Percentiles rank a stretch among this genome's conserved stretches.
These are phyloP conservation scores for Arctopsyche grandis DNA, from an alignment of 1,140 invertebrate genomes.

Conservation along the genomic window DNA sequence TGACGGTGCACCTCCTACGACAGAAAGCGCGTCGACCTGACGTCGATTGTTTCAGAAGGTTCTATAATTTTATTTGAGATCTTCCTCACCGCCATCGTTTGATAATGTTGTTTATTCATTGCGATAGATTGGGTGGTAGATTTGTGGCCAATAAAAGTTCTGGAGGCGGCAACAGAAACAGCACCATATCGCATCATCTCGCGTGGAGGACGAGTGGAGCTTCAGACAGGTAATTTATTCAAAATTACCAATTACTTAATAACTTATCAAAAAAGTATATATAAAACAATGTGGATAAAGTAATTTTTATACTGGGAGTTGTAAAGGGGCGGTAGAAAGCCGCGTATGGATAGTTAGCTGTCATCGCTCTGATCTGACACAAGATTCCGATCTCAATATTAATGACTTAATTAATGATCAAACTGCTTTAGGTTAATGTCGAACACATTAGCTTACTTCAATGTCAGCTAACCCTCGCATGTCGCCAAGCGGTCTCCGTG, in stretches of 20 bases:
- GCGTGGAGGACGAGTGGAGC: conserved; percentile 50
- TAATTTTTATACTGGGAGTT: no score
- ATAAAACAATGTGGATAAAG: no score
- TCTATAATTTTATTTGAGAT: neutral
- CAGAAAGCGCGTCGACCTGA: conserved; percentile 77
- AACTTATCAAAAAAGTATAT: neutral
- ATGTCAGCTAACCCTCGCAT: no score
- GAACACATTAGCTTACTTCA: no score
- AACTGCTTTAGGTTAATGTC: no score
- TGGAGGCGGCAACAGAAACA: conserved; percentile 8
- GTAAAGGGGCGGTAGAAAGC: no score
- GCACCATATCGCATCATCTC: conserved; percentile 50
- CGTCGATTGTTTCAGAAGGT: conserved; percentile 62
- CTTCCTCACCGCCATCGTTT: neutral
- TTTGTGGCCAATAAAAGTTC: conserved; percentile 32
- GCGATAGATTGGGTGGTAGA: conserved; percentile 45
- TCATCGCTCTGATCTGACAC: no score
- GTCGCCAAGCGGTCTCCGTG: no score
- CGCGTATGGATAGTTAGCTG: no score
- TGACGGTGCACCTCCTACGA: conserved; percentile 86
- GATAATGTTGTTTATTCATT: conserved; percentile 16
- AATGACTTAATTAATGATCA: no score
- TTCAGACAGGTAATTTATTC: conserved; percentile 45
- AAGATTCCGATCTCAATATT: no score
- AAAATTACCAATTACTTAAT: no score